Base-by-base conservation (phyloP, 2,113 vertebrate genomes). In the Datnioides undecimradiatus region DNA sequence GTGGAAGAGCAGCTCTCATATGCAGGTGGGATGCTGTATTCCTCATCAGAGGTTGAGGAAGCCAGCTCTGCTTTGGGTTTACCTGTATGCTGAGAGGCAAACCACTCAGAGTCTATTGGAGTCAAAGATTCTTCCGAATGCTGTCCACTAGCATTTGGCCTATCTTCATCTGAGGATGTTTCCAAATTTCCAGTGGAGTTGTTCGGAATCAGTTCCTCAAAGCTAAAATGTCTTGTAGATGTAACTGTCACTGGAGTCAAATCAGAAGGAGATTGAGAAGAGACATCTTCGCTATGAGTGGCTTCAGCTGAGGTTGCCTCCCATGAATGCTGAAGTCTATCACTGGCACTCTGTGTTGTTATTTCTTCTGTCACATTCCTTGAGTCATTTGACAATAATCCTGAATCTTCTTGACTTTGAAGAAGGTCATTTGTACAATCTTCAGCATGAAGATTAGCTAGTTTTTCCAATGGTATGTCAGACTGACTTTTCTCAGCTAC, bases 211-310 rank as follows among this genome's bases (percentile, higher is more conserved):
- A 85, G 29, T 40, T 92, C 86, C 38, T 87, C 88, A 85, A 93
- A 94, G 51, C 89, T 71, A 55, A 93, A 93, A 72, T 84, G 65
- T 76, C 79, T 79, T 68, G 72, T 45, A 65, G 36, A 46, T 74
- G 43, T 78, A 40, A 79, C 82, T 13, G 79, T 88, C 10, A 93
- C 90, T 34, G 92, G 81, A 64, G 85, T 89, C 31, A 87, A 43
- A 60, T 91, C 88, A 46, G 88, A 86, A 34, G 76, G 27, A 69
- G 76, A 87, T 29, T 85, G 76, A 66, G 88, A 75, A 43, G 82
- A 91, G 49, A 64, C 16, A 46, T 91, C 79, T 73, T 81, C 73
- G 51, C 45, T 58, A 27, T 79, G 69, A 66, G 14, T 21, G 3
- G 45, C 34, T 19, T 90, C 76, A 29, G 13, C n/a, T 46, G 77